Evolutionary conservation across 2,888 invertebrate species (phyloP).

Genomic region (Leptopterna dolabrata): DNA sequence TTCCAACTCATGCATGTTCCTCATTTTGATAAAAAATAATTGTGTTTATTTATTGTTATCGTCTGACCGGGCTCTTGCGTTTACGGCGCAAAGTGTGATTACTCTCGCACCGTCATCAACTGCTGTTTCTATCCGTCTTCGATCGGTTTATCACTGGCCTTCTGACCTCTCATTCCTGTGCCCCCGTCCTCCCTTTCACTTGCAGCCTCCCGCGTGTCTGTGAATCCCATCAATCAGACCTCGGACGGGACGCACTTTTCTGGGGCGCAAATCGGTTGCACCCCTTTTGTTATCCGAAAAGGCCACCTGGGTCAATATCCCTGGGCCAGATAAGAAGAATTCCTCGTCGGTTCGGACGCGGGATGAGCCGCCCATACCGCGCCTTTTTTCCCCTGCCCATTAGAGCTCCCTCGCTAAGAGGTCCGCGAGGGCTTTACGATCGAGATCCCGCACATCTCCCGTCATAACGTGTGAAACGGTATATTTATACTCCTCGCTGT

Average conservation of each 20-base stretch:
- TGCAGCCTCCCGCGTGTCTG: not conserved
- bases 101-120: too few species aligned
- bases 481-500: not conserved
- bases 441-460: not conserved
- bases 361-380: not conserved
- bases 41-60: too few species aligned
- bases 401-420: not conserved
- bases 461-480: not conserved
- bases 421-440: not conserved
- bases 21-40: too few species aligned
- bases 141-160: not conserved
- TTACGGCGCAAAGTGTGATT: too few species aligned
- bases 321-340: not conserved
- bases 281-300: not conserved
- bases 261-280: not conserved
- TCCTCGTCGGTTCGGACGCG: not conserved
- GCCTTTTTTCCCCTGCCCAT: not conserved
- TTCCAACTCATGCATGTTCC: too few species aligned
- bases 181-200: not conserved
- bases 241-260: not conserved
- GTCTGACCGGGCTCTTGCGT: too few species aligned
- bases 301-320: not conserved
- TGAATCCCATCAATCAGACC: not conserved
- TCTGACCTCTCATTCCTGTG: not conserved
- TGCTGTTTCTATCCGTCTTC: too few species aligned